Evolutionary conservation across 2,797 vertebrate species (phyloP).

Genomic region (Mormyrops boulengeri): DNA sequence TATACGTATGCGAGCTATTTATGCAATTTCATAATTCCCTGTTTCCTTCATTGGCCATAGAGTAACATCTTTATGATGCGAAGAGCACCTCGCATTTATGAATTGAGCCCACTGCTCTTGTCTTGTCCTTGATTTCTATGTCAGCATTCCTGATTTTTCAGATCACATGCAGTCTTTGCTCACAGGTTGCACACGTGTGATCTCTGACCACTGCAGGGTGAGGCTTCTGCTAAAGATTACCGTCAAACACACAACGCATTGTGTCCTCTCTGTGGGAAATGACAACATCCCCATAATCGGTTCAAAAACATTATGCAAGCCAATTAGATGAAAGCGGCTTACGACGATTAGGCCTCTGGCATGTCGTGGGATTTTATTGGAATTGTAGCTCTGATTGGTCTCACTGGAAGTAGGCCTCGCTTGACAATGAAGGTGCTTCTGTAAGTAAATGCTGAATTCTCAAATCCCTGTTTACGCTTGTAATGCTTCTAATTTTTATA

Average conservation of each 20-base stretch:
- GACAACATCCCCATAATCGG: constrained; percentile 61
- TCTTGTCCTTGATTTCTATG: background rate
- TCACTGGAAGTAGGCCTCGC: constrained; percentile 32
- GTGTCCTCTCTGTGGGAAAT: constrained; percentile 50
- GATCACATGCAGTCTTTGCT: background rate
- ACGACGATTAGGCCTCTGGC: constrained; percentile 58
- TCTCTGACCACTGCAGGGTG: constrained; percentile 37
- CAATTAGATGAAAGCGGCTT: constrained; percentile 68
- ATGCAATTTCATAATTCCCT: background rate
- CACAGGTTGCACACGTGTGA: background rate
- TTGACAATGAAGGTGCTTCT: background rate
- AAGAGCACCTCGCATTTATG: background rate
- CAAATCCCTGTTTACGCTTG: background rate
- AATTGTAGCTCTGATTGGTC: constrained; percentile 44
- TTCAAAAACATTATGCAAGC: constrained; percentile 59
- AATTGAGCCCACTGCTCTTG: background rate
- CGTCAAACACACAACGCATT: constrained; percentile 59
- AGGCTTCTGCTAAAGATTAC: constrained; percentile 48
- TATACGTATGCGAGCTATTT: background rate
- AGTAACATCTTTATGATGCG: background rate
- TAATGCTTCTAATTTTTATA: background rate
- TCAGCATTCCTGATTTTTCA: constrained; percentile 9
- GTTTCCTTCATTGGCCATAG: background rate
- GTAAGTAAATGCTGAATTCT: background rate
- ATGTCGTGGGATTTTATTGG: constrained; percentile 40